phyloP scores from a whole-genome alignment of 2,797 vertebrate genomes.

The Crocodylus rhombifer region DNA sequence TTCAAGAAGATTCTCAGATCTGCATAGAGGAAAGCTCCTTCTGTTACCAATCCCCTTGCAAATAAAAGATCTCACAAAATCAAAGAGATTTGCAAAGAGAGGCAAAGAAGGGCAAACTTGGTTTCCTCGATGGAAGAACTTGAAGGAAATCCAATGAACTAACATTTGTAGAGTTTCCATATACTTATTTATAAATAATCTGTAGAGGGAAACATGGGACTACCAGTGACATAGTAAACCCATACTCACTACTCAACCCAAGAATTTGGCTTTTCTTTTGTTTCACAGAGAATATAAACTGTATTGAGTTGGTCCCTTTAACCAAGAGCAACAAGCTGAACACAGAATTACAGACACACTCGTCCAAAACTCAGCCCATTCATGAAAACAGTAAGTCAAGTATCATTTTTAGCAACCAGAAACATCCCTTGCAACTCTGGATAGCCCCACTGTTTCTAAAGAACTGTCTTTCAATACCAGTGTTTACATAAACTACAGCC shows the following conservation, averaged over 20 bases:
- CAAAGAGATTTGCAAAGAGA: background rate
- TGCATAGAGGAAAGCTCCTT: background rate
- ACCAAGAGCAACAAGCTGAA: background rate
- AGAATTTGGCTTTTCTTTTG: background rate
- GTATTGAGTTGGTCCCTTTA: background rate
- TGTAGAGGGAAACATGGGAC: background rate
- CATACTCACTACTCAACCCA: background rate
- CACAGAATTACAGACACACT: background rate
- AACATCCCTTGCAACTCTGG: background rate
- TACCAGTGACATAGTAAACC: background rate
- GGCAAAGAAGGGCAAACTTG: background rate
- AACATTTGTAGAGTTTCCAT: background rate
- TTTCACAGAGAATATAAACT: background rate
- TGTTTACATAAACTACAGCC: no score
- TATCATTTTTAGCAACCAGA: background rate
- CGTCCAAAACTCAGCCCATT: background rate
- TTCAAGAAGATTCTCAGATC: background rate
- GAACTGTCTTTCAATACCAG: no score
- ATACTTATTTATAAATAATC: background rate
- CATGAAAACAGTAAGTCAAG: background rate
- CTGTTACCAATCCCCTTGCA: background rate
- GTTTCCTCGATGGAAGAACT: background rate
- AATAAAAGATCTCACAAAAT: background rate
- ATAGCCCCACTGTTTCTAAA: no score
- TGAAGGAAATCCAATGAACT: background rate